Evolutionary conservation across 2,888 invertebrate species (phyloP), one percentile per base, ranked within the genome.

Genomic region (Thereva unica): DNA sequence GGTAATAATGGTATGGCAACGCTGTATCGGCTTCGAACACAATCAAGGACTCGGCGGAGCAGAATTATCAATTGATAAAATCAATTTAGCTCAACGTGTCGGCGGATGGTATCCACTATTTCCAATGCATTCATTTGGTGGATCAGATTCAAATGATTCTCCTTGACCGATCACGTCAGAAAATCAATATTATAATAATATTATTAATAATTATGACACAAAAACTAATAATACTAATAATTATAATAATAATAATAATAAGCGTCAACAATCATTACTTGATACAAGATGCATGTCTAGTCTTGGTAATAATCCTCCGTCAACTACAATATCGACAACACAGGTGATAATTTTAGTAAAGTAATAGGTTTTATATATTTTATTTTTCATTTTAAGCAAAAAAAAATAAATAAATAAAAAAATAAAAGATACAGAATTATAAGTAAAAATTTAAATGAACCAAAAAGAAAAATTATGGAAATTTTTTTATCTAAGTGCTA

Each of bases 101-200:
- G 88, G 89, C 75, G 92, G 93, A 71, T 95, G 95, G 95, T 96
- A 95, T 83, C 92, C 93, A 70, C 85, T 96, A 72, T 94, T 93
- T 82, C 92, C 93, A 42, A 91, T 93, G 78, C 90, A 91, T 75
- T 90, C 91, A 63, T 86, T 92, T 71, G 91, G 89, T 67, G 91
- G 89, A 64, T 86, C 87, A 35, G 89, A 81, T 68, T 79, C 81
- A 52, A 80, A 80, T 72, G 79, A 80, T 75, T 81, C 81, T 77
- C 81, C 81, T 78, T 81, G 81, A 81, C 81, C 80, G 78, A 78
- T 77, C 73, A 78, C 66, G 42, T 52, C 50, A 45, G 47, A 49
- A 35, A 41, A 40, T 38, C 8, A 44, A 35, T 42, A 23, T 54
- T 38, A 23, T 23, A 23, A 23, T 23, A 23, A 23, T 23, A 23